These are phyloP conservation scores for Gobius niger DNA, from an alignment of 2,113 vertebrate species.

Conservation along the genomic window DNA sequence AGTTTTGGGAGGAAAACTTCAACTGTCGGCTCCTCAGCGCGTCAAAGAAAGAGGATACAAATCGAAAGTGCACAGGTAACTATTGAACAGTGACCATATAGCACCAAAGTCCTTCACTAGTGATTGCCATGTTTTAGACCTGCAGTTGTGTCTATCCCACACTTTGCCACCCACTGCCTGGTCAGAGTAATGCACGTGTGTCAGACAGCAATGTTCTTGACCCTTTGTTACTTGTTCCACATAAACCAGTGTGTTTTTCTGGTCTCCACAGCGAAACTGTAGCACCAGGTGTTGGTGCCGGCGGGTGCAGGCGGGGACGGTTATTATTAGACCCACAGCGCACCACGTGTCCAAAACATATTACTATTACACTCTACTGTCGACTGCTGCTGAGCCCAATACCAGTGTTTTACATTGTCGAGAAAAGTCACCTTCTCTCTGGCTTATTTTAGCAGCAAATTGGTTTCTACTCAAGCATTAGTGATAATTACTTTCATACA, in stretches of 20 bases:
- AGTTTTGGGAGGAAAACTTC: slow-evolving; percentile 80
- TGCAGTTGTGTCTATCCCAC: neutral
- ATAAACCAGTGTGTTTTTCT: slow-evolving; percentile 15
- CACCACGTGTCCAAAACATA: slow-evolving; percentile 43
- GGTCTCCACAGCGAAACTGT: slow-evolving; percentile 30
- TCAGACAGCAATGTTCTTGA: slow-evolving; percentile 25
- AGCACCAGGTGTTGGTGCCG: slow-evolving; percentile 60
- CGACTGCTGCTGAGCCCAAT: slow-evolving; percentile 43
- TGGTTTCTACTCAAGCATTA: slow-evolving; percentile 11
- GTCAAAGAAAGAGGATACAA: slow-evolving; percentile 74
- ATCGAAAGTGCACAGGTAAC: slow-evolving; percentile 77
- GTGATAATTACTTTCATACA: neutral
- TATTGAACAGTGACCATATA: neutral
- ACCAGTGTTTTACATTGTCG: slow-evolving; percentile 49
- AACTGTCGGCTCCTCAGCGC: slow-evolving; percentile 74
- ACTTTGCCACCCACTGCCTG: neutral
- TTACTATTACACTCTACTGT: slow-evolving; percentile 42
- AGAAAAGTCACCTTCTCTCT: slow-evolving; percentile 57
- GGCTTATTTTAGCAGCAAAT: neutral
- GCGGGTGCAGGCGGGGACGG: slow-evolving; percentile 42
- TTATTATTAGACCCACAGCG: slow-evolving; percentile 66
- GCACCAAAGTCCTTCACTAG: neutral
- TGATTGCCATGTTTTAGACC: neutral
- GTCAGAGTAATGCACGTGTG: neutral
- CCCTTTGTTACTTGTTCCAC: slow-evolving; percentile 41